phyloP scores from a whole-genome alignment of 2,113 vertebrate genomes.

The Sinocyclocheilus rhinocerous region DNA sequence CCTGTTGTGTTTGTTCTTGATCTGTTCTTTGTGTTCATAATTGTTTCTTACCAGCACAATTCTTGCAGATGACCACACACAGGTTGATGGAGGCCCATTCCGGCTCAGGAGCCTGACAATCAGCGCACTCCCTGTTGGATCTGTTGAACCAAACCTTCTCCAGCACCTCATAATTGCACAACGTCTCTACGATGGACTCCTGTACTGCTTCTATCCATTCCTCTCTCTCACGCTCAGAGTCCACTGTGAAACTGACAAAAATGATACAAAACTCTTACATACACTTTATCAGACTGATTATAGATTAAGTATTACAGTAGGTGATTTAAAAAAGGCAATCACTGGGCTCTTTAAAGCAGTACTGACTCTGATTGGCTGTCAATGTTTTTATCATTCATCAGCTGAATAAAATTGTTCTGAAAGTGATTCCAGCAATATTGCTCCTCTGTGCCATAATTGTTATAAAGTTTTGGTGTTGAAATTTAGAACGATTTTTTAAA shows the following conservation, averaged over 20 bases:
- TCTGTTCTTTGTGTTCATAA: background rate
- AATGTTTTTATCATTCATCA: too few relatives aligned
- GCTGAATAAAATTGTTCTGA: too few relatives aligned
- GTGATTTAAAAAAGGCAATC: background rate
- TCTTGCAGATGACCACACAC: slow-evolving; percentile 96
- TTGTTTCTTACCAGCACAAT: slow-evolving; percentile 89
- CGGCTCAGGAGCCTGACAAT: slow-evolving; percentile 84
- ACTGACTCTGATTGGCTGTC: too few relatives aligned
- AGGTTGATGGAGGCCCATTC: slow-evolving; percentile 99
- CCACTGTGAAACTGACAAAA: slow-evolving; percentile 93
- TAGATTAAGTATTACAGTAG: background rate
- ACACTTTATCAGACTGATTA: background rate
- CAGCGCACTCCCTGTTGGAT: slow-evolving; percentile 92
- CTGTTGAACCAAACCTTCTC: slow-evolving; percentile 99
- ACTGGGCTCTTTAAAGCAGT: too few relatives aligned
- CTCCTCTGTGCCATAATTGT: too few relatives aligned
- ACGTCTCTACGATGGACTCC: slow-evolving; percentile 93
- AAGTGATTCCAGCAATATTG: too few relatives aligned
- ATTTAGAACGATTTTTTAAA: too few relatives aligned
- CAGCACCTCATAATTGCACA: slow-evolving; percentile 98
- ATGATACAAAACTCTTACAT: slow-evolving; percentile 39
- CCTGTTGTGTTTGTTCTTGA: background rate
- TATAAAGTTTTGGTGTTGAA: too few relatives aligned
- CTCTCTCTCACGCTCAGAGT: slow-evolving; percentile 91
- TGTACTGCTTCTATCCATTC: slow-evolving; percentile 95